Percentiles rank a stretch among this genome's conserved stretches.
These are phyloP conservation scores for Prietella phreatophila DNA, from an alignment of 2,113 vertebrate species.

Conservation along the genomic window DNA sequence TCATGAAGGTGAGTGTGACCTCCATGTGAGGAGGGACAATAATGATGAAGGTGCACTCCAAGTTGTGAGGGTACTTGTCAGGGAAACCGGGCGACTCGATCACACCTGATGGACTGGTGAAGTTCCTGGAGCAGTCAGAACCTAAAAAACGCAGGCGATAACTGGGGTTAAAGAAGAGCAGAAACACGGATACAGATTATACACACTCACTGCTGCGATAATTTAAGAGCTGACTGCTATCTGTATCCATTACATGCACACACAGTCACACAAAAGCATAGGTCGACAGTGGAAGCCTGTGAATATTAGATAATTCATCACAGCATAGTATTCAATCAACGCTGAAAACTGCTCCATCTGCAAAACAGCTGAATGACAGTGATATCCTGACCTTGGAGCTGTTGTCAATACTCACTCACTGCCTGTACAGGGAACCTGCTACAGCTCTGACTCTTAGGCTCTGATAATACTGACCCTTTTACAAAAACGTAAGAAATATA, in stretches of 20 bases:
- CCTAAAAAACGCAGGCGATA: slow-evolving; percentile 68
- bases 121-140: slow-evolving; percentile 96
- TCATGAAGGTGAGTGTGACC: slow-evolving; percentile 89
- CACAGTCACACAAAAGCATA: slow-evolving; percentile 28
- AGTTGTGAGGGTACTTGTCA: slow-evolving; percentile 97
- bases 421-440: not conserved
- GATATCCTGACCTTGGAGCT: slow-evolving; percentile 44
- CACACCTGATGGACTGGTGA: slow-evolving; percentile 84
- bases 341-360: slow-evolving; percentile 41
- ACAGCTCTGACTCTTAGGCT: slow-evolving; percentile 4
- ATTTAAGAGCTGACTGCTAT: not conserved
- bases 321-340: slow-evolving; percentile 35
- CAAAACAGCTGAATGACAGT: slow-evolving; percentile 48
- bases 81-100: slow-evolving; percentile 95
- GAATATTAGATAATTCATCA: slow-evolving; percentile 49
- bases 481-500: not conserved
- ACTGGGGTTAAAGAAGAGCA: not conserved
- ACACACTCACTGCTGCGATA: slow-evolving; percentile 9
- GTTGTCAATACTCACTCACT: slow-evolving; percentile 46
- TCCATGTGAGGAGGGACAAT: slow-evolving; percentile 92
- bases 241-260: slow-evolving; percentile 2
- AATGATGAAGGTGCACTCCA: slow-evolving; percentile 96
- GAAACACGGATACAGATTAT: not conserved
- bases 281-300: slow-evolving; percentile 35
- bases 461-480: not conserved